These are phyloP conservation scores for Diarsia mendica DNA, from an alignment of 2,888 invertebrate species.

Conservation along the genomic window DNA sequence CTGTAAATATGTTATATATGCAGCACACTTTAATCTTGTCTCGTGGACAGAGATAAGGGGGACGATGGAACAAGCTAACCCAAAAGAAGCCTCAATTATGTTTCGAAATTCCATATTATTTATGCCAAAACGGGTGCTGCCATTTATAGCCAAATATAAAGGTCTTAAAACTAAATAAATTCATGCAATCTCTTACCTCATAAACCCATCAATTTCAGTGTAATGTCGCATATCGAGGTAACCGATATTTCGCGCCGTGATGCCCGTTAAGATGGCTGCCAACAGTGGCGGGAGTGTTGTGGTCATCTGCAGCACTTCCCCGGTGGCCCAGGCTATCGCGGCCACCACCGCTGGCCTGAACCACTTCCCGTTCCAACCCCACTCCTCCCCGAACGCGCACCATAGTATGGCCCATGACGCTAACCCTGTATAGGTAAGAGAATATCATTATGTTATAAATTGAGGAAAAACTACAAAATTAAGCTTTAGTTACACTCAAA, in stretches of 20 bases:
- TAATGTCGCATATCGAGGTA: slow-evolving; percentile 83
- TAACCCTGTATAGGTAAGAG: slow-evolving; percentile 69
- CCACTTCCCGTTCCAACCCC: slow-evolving; percentile 82
- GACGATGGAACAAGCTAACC: no score
- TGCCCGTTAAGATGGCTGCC: slow-evolving; percentile 82
- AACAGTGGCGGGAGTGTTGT: slow-evolving; percentile 82
- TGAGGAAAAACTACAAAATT: background rate
- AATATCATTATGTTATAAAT: background rate
- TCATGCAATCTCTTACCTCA: slow-evolving; percentile 77
- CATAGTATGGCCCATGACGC: slow-evolving; percentile 81
- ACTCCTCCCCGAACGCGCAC: slow-evolving; percentile 79
- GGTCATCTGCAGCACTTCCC: slow-evolving; percentile 74
- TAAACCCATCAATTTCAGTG: slow-evolving; percentile 79
- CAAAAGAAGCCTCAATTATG: no score
- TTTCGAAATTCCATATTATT: background rate
- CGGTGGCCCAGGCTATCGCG: slow-evolving; percentile 79
- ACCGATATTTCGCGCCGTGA: slow-evolving; percentile 80
- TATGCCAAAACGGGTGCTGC: background rate
- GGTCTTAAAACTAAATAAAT: background rate
- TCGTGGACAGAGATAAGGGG: no score
- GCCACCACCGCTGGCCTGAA: slow-evolving; percentile 77
- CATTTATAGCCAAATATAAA: no score
- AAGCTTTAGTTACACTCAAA: background rate
- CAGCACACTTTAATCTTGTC: no score
- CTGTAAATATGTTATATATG: no score